Percentiles rank a stretch among this genome's conserved stretches.
These are phyloP conservation scores for Pachycephus smyrnensis DNA, from an alignment of 2,888 invertebrate species.

Conservation along the genomic window DNA sequence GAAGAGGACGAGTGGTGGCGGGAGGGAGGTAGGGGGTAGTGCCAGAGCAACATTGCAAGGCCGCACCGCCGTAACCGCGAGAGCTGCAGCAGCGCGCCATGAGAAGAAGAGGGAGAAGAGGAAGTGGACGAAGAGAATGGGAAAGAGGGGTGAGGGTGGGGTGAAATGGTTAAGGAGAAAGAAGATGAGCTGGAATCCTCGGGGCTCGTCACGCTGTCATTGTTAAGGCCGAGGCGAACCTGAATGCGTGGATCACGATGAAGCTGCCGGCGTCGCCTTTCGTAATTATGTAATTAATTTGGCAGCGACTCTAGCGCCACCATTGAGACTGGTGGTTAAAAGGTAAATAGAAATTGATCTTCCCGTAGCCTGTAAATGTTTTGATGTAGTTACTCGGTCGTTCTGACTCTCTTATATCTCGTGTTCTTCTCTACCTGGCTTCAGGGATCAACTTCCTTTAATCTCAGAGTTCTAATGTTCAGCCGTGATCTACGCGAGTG, in stretches of 20 bases:
- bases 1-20: neutral
- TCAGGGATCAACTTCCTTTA: neutral
- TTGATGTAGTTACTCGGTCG: neutral
- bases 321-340: neutral
- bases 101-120: slow-evolving; percentile 5
- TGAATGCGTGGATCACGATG: slow-evolving; percentile 51
- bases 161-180: neutral
- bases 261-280: slow-evolving; percentile 21
- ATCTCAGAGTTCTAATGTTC: neutral
- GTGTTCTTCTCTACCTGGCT: neutral
- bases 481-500: neutral
- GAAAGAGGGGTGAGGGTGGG: slow-evolving; percentile 6
- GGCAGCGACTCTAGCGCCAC: slow-evolving; percentile 1
- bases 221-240: slow-evolving; percentile 43
- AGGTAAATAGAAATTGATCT: neutral
- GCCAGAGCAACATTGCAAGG: slow-evolving; percentile 60
- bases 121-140: neutral
- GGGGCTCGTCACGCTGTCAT: slow-evolving; percentile 40
- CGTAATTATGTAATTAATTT: slow-evolving; percentile 35
- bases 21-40: slow-evolving; percentile 30
- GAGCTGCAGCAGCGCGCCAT: slow-evolving; percentile 40
- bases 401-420: neutral
- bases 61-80: slow-evolving; percentile 52
- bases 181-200: slow-evolving; percentile 18
- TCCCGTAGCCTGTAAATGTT: neutral